Evolutionary conservation across 2,888 invertebrate species (phyloP).

Genomic region (Onchidella celtica): DNA sequence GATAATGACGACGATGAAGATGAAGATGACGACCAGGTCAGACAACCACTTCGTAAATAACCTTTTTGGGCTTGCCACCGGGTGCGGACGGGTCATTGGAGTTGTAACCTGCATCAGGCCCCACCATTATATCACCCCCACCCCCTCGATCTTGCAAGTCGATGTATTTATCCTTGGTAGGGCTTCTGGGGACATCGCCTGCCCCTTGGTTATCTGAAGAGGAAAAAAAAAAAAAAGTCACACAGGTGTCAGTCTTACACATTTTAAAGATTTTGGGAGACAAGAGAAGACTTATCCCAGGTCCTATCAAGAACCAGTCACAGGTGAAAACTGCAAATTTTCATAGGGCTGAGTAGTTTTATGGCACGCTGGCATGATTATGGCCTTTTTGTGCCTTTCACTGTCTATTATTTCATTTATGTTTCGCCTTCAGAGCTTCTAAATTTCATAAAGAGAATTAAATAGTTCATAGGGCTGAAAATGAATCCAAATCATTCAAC

Average conservation of each 20-base stretch:
- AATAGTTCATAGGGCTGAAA: no score
- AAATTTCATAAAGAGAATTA: no score
- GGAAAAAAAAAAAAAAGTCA: neutral
- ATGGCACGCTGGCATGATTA: no score
- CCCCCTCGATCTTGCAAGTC: conserved; percentile 59
- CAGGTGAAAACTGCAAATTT: no score
- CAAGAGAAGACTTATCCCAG: conserved; percentile 5
- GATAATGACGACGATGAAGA: no score
- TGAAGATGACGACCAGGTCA: conserved; percentile 56
- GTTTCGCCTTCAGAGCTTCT: no score
- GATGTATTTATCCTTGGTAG: conserved; percentile 67
- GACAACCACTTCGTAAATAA: conserved; percentile 79
- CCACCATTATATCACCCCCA: conserved; percentile 56
- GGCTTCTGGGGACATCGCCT: conserved; percentile 62
- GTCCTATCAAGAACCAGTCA: no score
- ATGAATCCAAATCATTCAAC: no score
- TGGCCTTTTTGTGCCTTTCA: no score
- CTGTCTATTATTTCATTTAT: no score
- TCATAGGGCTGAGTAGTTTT: no score
- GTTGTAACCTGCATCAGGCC: conserved; percentile 70
- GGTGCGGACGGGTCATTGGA: conserved; percentile 62
- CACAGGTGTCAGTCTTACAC: neutral
- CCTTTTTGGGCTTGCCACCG: conserved; percentile 76
- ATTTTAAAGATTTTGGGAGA: neutral
- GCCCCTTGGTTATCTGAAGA: conserved; percentile 47